phyloP scores from a whole-genome alignment of 2,888 invertebrate species.

The Elysia crispata region DNA sequence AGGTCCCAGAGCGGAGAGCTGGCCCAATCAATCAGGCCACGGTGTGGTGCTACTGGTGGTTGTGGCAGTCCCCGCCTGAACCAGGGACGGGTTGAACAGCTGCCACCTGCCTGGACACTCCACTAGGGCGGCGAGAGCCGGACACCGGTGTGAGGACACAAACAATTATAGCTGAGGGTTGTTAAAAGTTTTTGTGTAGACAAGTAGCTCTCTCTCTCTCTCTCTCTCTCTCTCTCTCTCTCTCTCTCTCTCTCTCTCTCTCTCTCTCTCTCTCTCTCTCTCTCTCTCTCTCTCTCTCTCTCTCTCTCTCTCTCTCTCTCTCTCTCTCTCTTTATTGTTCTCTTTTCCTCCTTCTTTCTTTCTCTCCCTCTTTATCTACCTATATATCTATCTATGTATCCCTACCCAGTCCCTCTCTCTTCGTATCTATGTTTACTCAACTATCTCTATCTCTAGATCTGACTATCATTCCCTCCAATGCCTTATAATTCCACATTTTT shows the following conservation, averaged over 20 bases:
- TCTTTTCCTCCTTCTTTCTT: neutral
- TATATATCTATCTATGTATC: neutral
- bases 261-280: neutral
- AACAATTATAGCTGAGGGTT: no score
- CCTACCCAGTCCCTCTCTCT: constrained; percentile 10
- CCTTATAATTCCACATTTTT: constrained; percentile 7
- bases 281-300: constrained; percentile 25
- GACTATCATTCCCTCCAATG: constrained; percentile 17
- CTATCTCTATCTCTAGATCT: neutral
- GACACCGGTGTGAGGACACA: no score
- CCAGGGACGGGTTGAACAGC: no score
- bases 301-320: constrained; percentile 29
- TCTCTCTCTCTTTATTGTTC: constrained; percentile 2
- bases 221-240: neutral
- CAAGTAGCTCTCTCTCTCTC: no score
- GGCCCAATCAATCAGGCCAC: no score
- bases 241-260: neutral
- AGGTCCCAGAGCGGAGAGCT: no score
- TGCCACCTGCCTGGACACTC: no score
- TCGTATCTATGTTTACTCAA: constrained; percentile 5
- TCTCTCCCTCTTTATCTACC: neutral
- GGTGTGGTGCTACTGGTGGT: no score
- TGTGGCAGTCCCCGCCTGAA: no score
- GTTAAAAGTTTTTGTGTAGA: no score
- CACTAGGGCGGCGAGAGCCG: no score